A percentile compares a stretch with the other conserved stretches of the same genome.
These are phyloP conservation scores for Meda fulgida DNA, from an alignment of 2,797 vertebrate species.

Conservation along the genomic window DNA sequence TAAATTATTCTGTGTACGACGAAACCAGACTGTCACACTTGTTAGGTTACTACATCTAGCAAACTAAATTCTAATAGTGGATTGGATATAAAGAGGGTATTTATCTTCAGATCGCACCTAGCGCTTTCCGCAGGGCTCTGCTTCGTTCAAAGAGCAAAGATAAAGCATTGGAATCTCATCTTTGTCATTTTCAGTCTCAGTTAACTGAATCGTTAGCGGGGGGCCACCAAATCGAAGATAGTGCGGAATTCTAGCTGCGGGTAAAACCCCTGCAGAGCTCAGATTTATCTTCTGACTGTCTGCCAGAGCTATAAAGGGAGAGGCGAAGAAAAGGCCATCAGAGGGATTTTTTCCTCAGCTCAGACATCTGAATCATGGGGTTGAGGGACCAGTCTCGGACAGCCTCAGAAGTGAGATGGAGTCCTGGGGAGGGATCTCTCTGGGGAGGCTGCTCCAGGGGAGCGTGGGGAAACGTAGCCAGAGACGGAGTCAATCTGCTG, in stretches of 20 bases:
- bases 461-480: constrained; percentile 16
- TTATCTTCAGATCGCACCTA: constrained; percentile 39
- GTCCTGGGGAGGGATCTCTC: constrained; percentile 32
- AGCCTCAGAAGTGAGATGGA: neutral
- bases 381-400: neutral
- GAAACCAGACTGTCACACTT: constrained; percentile 12
- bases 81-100: constrained; percentile 24
- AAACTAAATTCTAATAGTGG: constrained; percentile 39
- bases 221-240: constrained; percentile 30
- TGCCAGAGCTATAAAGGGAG: constrained; percentile 34
- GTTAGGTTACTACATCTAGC: constrained; percentile 16
- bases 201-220: constrained; percentile 39
- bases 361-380: neutral
- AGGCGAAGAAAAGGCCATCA: constrained; percentile 43
- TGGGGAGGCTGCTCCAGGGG: constrained; percentile 17
- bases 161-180: constrained; percentile 39
- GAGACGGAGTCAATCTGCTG: constrained; percentile 37
- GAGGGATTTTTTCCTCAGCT: constrained; percentile 29
- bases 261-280: constrained; percentile 44
- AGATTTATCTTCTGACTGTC: constrained; percentile 49
- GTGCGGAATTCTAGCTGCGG: neutral
- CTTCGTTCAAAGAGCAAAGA: constrained; percentile 42
- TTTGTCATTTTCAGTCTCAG: constrained; percentile 29
- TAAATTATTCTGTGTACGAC: constrained; percentile 21
- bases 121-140: neutral